phyloP scores from a whole-genome alignment of 2,888 invertebrate species.

The Apamea epomidion region DNA sequence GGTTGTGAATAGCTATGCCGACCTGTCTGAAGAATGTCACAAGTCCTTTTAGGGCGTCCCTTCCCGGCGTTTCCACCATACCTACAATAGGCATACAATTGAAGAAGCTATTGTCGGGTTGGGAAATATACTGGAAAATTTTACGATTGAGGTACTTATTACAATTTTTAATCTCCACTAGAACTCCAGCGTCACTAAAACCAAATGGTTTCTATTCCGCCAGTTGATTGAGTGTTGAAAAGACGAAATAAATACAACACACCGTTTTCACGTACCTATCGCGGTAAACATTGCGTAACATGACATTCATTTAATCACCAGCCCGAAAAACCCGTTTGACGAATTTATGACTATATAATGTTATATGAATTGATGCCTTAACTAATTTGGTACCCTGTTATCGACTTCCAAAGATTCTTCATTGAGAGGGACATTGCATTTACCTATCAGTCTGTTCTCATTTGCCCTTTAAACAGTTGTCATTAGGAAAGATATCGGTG shows the following conservation, averaged over 20 bases:
- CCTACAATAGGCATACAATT: not conserved
- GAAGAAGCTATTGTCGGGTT: not conserved
- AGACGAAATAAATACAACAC: not conserved
- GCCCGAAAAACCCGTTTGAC: not conserved
- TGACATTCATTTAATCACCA: not conserved
- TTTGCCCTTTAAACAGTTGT: not conserved
- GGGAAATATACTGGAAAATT: not conserved
- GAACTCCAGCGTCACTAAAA: not conserved
- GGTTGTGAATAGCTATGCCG: too few relatives aligned
- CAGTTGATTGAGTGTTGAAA: not conserved
- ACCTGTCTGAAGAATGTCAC: too few relatives aligned
- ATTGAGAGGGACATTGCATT: not conserved
- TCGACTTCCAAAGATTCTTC: not conserved
- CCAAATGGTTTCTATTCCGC: not conserved
- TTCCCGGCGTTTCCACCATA: not conserved
- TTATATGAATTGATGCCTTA: not conserved
- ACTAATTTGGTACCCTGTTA: not conserved
- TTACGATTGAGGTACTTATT: not conserved
- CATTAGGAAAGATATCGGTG: slow-evolving; percentile 1
- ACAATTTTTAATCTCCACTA: not conserved
- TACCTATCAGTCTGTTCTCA: not conserved
- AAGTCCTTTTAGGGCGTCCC: not conserved
- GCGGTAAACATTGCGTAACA: not conserved
- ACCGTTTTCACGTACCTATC: not conserved
- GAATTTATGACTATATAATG: not conserved